These are phyloP conservation scores for Poeciliopsis retropinna DNA, from an alignment of 2,113 vertebrate genomes.

Conservation along the genomic window DNA sequence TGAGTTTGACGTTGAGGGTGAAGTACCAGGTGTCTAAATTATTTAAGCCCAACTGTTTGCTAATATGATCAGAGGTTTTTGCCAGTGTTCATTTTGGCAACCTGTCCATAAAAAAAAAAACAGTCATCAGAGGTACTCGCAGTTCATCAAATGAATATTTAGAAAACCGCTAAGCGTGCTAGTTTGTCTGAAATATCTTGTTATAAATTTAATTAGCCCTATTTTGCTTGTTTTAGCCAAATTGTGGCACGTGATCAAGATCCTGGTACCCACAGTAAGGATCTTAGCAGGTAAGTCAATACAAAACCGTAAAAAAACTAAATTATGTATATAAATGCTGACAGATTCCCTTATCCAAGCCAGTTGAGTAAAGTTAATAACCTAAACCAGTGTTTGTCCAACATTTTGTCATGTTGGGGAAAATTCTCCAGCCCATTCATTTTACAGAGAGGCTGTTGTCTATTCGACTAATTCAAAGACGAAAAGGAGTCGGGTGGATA, in stretches of 20 bases:
- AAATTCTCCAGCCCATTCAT: background rate
- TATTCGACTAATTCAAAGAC: too few relatives aligned
- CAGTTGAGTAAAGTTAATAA: background rate
- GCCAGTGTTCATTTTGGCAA: slow-evolving; percentile 11
- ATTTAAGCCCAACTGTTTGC: slow-evolving; percentile 36
- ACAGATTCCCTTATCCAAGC: background rate
- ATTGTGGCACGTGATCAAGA: slow-evolving; percentile 35
- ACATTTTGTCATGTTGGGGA: background rate
- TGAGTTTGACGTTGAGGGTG: slow-evolving; percentile 58
- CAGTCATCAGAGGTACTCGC: background rate
- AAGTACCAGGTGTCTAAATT: slow-evolving; percentile 60
- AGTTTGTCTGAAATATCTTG: background rate
- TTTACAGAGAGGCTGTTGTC: slow-evolving; percentile 2
- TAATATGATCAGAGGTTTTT: slow-evolving; percentile 25
- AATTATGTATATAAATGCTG: too few relatives aligned
- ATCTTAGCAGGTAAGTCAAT: slow-evolving; percentile 70
- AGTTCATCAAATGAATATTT: background rate
- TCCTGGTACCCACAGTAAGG: slow-evolving; percentile 1
- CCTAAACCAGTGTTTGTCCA: background rate
- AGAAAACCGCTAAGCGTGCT: background rate
- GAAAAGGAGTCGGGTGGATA: background rate
- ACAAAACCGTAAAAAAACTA: background rate
- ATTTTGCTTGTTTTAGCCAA: slow-evolving; percentile 35
- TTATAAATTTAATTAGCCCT: background rate
- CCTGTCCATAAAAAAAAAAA: slow-evolving; percentile 17